These are phyloP conservation scores for Heliocidaris erythrogramma DNA, from an alignment of 35 echinoderm and acorn worm species.

Conservation along the genomic window DNA sequence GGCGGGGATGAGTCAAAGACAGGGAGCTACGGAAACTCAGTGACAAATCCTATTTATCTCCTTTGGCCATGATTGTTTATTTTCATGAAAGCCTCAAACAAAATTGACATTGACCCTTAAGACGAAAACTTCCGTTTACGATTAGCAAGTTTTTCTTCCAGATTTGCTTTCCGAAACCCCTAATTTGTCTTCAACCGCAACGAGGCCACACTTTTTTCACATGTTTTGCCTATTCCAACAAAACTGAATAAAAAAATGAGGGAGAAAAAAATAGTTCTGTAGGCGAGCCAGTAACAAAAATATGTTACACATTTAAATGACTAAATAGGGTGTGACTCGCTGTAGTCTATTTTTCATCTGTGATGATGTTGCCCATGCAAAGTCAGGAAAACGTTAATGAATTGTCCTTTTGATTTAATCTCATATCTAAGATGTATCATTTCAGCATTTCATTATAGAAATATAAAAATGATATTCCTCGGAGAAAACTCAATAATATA, in stretches of 20 bases:
- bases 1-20: background rate
- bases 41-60: conserved; percentile 3
- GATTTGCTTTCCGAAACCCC: background rate
- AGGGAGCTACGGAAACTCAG: background rate
- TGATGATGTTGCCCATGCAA: too few species aligned
- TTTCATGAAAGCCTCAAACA: background rate
- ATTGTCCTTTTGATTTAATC: too few species aligned
- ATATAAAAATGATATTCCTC: too few species aligned
- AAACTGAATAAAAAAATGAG: background rate
- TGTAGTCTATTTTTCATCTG: too few species aligned
- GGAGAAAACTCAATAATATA: too few species aligned
- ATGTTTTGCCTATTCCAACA: background rate
- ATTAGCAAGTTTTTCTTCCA: conserved; percentile 1
- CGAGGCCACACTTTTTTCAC: background rate
- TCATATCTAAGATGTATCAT: too few species aligned
- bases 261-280: background rate
- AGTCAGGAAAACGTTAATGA: too few species aligned
- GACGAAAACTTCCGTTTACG: background rate
- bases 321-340: too few species aligned
- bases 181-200: background rate
- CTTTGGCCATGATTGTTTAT: background rate
- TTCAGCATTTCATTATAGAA: too few species aligned
- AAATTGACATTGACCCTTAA: conserved; percentile 4
- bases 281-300: background rate
- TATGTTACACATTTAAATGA: too few species aligned